These are phyloP conservation scores for Archocentrus centrarchus DNA, from an alignment of 2,113 vertebrate species.

Conservation along the genomic window DNA sequence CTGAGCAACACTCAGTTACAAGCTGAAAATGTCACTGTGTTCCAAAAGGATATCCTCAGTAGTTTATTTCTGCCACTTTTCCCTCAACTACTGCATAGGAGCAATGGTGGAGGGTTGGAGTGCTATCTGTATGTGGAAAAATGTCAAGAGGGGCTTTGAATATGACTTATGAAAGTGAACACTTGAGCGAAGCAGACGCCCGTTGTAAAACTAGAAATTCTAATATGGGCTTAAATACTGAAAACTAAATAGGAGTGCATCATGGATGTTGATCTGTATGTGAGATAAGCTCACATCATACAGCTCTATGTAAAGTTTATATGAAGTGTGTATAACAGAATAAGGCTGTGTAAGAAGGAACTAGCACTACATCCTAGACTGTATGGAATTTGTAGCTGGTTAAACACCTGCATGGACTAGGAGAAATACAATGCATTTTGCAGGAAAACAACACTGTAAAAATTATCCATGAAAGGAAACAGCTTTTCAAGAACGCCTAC, in stretches of 20 bases:
- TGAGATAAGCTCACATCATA: not conserved
- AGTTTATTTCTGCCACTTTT: conserved; percentile 30
- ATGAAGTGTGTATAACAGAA: not conserved
- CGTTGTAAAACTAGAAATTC: conserved; percentile 28
- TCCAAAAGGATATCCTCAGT: conserved; percentile 35
- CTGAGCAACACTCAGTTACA: conserved; percentile 31
- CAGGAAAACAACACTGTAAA: not conserved
- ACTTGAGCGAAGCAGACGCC: conserved; percentile 35
- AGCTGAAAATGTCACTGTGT: conserved; percentile 64
- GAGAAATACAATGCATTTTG: not conserved
- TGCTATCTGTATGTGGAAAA: conserved; percentile 54
- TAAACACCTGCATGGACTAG: not conserved
- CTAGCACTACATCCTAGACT: not conserved
- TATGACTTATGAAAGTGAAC: conserved; percentile 46
- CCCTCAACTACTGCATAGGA: not conserved
- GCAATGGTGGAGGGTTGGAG: not conserved
- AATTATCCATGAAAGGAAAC: not conserved
- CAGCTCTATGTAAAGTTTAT: not conserved
- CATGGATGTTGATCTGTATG: not conserved
- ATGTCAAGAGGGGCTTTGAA: conserved; percentile 67
- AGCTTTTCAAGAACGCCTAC: conserved; percentile 56
- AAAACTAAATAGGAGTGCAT: not conserved
- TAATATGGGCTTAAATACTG: conserved; percentile 11
- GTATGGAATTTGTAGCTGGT: not conserved
- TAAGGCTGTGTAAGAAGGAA: not conserved